Conservation (phyloP, 2,888 invertebrate species). For the Tipula helvola region DNA sequence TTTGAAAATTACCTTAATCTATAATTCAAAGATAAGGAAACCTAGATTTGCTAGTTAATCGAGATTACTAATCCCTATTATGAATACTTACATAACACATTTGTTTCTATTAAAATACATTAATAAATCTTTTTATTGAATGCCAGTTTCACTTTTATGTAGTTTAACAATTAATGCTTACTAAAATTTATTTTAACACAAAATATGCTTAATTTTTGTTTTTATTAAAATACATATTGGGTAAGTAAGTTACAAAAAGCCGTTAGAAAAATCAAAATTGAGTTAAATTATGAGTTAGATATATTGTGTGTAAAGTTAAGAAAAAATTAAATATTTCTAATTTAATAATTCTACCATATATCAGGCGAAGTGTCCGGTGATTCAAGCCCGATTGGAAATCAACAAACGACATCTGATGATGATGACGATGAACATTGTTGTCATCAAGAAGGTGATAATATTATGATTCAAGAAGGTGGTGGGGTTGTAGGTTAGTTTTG, state of each 20-base stretch:
- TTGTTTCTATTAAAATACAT: background rate
- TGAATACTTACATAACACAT: too few relatives aligned
- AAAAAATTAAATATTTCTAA: background rate
- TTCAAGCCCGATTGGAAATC: slow-evolving; percentile 34
- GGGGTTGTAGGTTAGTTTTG: slow-evolving; percentile 33
- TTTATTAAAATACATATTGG: background rate
- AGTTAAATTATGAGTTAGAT: background rate
- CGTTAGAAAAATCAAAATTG: background rate
- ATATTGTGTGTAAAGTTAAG: background rate
- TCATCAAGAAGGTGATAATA: slow-evolving; percentile 10
- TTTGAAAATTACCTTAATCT: too few relatives aligned
- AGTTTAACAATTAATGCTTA: background rate
- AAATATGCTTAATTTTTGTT: background rate
- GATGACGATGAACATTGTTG: slow-evolving; percentile 23
- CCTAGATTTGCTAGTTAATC: too few relatives aligned
- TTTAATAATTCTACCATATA: slow-evolving; percentile 7
- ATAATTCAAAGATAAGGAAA: too few relatives aligned
- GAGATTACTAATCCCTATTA: too few relatives aligned
- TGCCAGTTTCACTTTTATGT: background rate
- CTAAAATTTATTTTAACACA: background rate
- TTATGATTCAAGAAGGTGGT: slow-evolving; percentile 12
- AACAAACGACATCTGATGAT: slow-evolving; percentile 26
- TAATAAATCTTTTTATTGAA: background rate
- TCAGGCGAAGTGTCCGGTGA: slow-evolving; percentile 36
- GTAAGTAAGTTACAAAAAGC: background rate